These are phyloP conservation scores for Drosophila subpulchrella DNA, from an alignment of 1,140 invertebrate species.

Conservation along the genomic window DNA sequence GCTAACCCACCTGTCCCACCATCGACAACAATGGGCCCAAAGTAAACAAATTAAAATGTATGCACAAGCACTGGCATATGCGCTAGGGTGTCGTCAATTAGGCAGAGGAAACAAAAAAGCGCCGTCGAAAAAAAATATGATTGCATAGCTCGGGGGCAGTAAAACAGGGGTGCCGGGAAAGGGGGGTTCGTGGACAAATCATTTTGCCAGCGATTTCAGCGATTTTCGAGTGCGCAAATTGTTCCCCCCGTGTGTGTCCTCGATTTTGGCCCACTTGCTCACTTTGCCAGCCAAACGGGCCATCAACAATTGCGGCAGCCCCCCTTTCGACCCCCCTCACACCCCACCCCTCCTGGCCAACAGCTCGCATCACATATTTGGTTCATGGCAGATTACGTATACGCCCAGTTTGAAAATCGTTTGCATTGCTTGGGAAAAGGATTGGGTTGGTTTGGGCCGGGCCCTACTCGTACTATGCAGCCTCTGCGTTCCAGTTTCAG, in stretches of 20 bases:
- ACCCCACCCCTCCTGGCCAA: constrained; percentile 3
- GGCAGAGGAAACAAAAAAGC: constrained; percentile 22
- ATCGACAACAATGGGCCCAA: constrained; percentile 63
- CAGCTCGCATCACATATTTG: constrained; percentile 66
- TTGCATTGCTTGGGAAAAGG: constrained; percentile 60
- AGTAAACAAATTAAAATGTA: constrained; percentile 81
- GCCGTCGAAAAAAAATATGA: constrained; percentile 46
- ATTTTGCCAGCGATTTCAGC: constrained; percentile 63
- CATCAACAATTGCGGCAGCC: constrained; percentile 37
- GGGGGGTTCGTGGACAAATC: constrained; percentile 52
- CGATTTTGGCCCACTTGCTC: constrained; percentile 60
- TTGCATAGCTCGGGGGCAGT: constrained; percentile 62
- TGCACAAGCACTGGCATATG: constrained; percentile 54
- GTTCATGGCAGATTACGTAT: constrained; percentile 80
- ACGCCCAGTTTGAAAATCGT: constrained; percentile 76
- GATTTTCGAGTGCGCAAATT: constrained; percentile 61
- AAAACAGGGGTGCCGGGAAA: background rate
- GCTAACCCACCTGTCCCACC: constrained; percentile 12
- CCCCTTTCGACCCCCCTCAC: background rate
- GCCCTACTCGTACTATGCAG: constrained; percentile 5
- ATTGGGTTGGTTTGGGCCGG: constrained; percentile 9
- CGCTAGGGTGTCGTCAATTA: constrained; percentile 56
- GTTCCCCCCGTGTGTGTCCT: constrained; percentile 58
- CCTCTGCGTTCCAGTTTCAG: constrained; percentile 58
- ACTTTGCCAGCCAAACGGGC: constrained; percentile 31